Conservation (phyloP, 2,888 invertebrate species). For the Drosophila lutescens region DNA sequence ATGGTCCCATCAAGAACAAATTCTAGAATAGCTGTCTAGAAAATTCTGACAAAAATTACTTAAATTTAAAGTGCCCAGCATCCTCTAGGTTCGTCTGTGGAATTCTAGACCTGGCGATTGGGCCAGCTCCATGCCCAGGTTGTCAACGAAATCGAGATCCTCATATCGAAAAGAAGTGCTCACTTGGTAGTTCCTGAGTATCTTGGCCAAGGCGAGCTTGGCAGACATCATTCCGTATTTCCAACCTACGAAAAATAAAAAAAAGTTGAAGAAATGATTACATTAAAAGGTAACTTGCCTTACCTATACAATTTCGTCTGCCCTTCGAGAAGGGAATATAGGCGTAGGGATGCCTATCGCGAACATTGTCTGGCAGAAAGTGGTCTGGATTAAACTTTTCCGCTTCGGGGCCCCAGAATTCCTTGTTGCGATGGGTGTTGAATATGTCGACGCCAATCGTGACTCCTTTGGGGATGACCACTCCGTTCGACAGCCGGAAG, state of each 20-base stretch:
- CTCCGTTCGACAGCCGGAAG: conserved; percentile 66
- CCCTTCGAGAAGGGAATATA: conserved; percentile 82
- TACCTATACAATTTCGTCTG: conserved; percentile 74
- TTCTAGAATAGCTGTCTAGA: background rate
- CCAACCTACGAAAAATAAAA: conserved; percentile 63
- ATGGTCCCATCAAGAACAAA: background rate
- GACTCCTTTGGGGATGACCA: conserved; percentile 71
- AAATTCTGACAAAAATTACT: background rate
- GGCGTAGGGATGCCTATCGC: conserved; percentile 74
- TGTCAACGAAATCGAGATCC: conserved; percentile 72
- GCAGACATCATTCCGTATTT: conserved; percentile 69
- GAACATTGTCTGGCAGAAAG: conserved; percentile 77
- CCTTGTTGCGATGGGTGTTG: conserved; percentile 73
- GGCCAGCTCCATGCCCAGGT: conserved; percentile 67
- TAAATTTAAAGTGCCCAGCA: background rate
- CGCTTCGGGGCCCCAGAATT: conserved; percentile 80
- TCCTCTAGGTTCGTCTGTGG: conserved; percentile 40
- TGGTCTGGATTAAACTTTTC: conserved; percentile 80
- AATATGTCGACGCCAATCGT: conserved; percentile 71
- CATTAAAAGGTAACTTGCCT: background rate
- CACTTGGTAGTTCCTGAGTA: conserved; percentile 75
- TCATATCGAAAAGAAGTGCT: conserved; percentile 70
- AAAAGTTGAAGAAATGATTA: background rate
- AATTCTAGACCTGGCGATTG: conserved; percentile 62
- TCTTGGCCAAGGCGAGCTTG: conserved; percentile 71